Conservation (phyloP, 1,140 invertebrate species). For the Apocrypta bakeri region DNA sequence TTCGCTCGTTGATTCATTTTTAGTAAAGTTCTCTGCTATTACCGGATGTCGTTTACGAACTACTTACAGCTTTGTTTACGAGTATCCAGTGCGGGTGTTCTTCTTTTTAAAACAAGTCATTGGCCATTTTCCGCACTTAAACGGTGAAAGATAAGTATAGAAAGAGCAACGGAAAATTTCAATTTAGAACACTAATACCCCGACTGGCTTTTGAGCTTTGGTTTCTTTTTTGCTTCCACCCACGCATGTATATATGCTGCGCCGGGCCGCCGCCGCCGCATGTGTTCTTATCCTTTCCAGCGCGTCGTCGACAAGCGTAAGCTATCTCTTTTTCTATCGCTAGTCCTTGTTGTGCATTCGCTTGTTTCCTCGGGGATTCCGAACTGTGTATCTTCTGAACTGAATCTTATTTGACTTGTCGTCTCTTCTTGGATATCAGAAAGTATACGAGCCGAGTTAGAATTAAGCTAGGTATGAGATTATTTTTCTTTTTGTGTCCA, state of each 20-base stretch:
- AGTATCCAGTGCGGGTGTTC: no score
- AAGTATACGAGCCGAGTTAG: no score
- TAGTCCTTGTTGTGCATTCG: neutral
- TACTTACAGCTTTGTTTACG: no score
- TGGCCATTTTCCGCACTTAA: neutral
- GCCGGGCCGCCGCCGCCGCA: neutral
- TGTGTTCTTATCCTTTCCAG: no score
- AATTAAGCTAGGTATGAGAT: no score
- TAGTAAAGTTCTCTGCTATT: no score
- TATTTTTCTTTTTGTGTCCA: neutral
- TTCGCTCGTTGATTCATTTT: no score
- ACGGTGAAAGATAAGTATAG: no score
- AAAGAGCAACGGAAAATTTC: neutral
- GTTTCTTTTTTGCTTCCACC: neutral
- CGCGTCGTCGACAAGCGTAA: no score
- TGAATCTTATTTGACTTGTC: neutral
- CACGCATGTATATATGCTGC: neutral
- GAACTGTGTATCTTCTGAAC: neutral
- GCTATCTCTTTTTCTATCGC: neutral
- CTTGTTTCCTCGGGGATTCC: neutral
- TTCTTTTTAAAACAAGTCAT: no score
- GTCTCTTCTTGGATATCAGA: neutral
- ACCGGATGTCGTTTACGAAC: no score
- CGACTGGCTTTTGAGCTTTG: neutral
- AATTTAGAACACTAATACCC: conserved; percentile 16